Base-by-base conservation (phyloP, 2,888 invertebrate species). In the Chalcis sispes region DNA sequence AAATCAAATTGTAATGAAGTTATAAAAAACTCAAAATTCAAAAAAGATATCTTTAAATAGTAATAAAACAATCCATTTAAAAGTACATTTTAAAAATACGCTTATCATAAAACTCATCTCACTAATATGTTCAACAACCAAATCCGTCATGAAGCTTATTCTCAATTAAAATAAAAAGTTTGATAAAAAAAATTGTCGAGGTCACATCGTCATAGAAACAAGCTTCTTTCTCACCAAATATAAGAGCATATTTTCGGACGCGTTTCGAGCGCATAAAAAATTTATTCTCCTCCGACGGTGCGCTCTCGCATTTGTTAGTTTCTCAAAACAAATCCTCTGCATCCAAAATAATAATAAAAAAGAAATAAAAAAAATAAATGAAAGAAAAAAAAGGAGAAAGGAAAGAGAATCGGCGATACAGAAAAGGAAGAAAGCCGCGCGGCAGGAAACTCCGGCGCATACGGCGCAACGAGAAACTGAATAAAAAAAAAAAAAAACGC, bases 161-260 rank as follows among this genome's bases (percentile, higher is more conserved):
- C 13, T 13, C 40, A 25, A 10, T 23, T 25, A 25, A 36, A 52
- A 42, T 58, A 69, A 56, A 70, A 61, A 18, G 58, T 10, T 50
- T 42, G 42, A 71, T 62, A 61, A 52, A 71, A 71, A 71, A 71
- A 50, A 32, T 71, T 71, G 32, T 52, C 52, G 40, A 5, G 52
- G 29, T 18, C 4, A 1, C 13, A 40, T 36, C 8, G 7, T 15
- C n/a, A 40, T 29, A n/a, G n/a, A n/a, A n/a, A n/a, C n/a, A n/a
- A n/a, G n/a, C n/a, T n/a, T n/a, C n/a, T 7, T 13, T 23, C 1
- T 13, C 32, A 46, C 48, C 18, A 13, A 50, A 50, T 36, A 70
- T 36, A 18, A 42, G 20, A 15, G 2, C 29, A 40, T 54, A 71
- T 40, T 50, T 71, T 62, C 13, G 40, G 70, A 67, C 70, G 32